Evolutionary conservation across 2,113 vertebrate species (phyloP).

Genomic region (Taurulus bubalis): DNA sequence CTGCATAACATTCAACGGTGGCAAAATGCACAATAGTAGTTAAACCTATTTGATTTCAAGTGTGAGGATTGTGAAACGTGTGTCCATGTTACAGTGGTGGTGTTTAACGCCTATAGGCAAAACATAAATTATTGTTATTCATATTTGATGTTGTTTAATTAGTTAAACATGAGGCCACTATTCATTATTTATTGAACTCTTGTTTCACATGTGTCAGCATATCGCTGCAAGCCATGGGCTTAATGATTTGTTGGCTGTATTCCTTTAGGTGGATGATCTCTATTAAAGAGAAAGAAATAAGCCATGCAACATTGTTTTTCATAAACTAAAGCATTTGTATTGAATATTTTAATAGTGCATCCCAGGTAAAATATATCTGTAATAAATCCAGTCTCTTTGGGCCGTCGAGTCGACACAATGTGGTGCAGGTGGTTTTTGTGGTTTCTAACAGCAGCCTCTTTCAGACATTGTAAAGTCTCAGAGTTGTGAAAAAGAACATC

Average conservation of each 20-base stretch:
- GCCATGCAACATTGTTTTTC: neutral
- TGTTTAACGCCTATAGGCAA: conserved; percentile 50
- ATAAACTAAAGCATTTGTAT: neutral
- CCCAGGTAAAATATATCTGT: neutral
- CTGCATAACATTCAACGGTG: conserved; percentile 17
- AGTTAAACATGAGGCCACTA: conserved; percentile 74
- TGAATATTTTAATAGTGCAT: neutral
- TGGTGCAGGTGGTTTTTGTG: conserved; percentile 48
- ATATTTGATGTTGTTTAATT: conserved; percentile 80
- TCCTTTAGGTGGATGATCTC: conserved; percentile 1
- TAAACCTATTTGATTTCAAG: conserved; percentile 17
- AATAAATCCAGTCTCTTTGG: conserved; percentile 15
- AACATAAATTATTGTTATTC: conserved; percentile 74
- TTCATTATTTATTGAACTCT: conserved; percentile 72
- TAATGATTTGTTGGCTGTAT: conserved; percentile 37
- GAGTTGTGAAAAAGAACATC: conserved; percentile 55
- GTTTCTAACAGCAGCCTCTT: conserved; percentile 37
- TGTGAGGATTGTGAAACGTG: neutral
- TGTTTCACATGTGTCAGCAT: conserved; percentile 66
- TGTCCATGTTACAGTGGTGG: conserved; percentile 34
- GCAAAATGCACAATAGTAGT: conserved; percentile 10
- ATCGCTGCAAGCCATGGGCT: conserved; percentile 15
- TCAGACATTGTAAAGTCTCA: conserved; percentile 46
- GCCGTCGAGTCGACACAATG: neutral
- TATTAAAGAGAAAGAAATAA: neutral